These are phyloP conservation scores for Crossocerus cetratus DNA, from an alignment of 2,888 invertebrate species.

Conservation along the genomic window DNA sequence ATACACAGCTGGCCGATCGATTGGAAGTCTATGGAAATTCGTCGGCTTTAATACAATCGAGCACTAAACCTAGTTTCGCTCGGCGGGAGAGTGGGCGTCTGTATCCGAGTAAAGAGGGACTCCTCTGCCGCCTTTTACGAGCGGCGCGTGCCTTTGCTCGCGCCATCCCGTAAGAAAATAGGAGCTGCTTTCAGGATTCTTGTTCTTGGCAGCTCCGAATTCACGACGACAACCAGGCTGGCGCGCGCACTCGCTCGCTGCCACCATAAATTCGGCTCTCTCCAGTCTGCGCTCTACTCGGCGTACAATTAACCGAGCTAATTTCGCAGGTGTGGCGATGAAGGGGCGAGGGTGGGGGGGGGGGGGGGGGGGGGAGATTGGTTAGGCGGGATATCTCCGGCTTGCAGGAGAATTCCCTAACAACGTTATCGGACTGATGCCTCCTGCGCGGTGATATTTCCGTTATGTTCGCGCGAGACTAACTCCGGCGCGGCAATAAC, in stretches of 20 bases:
- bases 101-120: not conserved
- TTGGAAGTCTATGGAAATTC: constrained; percentile 25
- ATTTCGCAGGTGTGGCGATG: not conserved
- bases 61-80: constrained; percentile 10
- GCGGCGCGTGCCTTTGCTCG: too few relatives aligned
- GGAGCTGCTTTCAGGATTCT: not conserved
- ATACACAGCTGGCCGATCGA: constrained; percentile 16
- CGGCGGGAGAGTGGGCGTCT: not conserved
- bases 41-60: constrained; percentile 14
- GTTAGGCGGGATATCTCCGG: not conserved
- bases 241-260: not conserved
- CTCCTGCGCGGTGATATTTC: constrained; percentile 1
- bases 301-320: constrained; percentile 1
- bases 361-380: too few relatives aligned
- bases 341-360: too few relatives aligned
- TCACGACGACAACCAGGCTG: not conserved
- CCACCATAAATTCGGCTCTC: constrained; percentile 4
- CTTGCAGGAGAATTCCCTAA: not conserved
- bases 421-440: constrained; percentile 3
- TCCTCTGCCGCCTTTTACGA: not conserved
- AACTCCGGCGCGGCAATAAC: constrained; percentile 4
- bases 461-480: constrained; percentile 1
- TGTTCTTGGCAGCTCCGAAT: not conserved
- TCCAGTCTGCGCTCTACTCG: not conserved
- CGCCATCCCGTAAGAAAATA: too few relatives aligned